Base-by-base conservation (phyloP, 2,113 vertebrate genomes). In the Aramus guarauna region DNA sequence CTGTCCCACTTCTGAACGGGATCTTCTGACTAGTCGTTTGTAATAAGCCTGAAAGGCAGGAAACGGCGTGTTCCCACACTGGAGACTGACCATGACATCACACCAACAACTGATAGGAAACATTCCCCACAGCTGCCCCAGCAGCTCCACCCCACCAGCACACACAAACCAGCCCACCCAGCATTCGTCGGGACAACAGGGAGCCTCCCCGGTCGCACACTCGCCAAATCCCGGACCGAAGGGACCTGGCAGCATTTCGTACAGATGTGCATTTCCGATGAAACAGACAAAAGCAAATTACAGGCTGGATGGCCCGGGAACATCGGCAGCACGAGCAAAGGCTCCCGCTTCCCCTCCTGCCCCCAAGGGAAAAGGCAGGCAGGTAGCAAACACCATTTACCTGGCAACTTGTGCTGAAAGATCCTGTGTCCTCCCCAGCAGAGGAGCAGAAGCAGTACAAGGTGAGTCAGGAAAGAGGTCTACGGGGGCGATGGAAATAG, bases 231-330 rank as follows among this genome's bases (percentile, higher is more conserved):
- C 34, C 1, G 1, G 45, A 85, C 52, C 2, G 1, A 76, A 83
- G 85, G 37, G 50, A 90, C 39, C 41, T 55, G 64, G 43, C 43
- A 90, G 41, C 4, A 1, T 66, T 92, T 90, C 21, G 1, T 34
- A 59, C 67, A 90, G 59, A 71, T 89, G n/a, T 64, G 32, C 66
- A 30, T 64, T 48, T 90, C 66, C 55, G 55, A 7, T 5, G 1
- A 37, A 2, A 1, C 6, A 8, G 50, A 71, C 3, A 1, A 82
- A 90, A 75, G 48, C 3, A 1, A 86, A n/a, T 16, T 6, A 0
- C 30, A 36, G 80, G 47, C 52, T 78, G 80, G 41, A 81, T 39
- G 55, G 73, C 39, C 59, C 2, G 1, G 21, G 43, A 92, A 41
- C 12, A 47, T 22, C 36, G 23, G 30, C 66, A 75, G 60, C 41